Conservation (phyloP, 2,888 invertebrate genomes). For the Minunthozetes semirufus region DNA sequence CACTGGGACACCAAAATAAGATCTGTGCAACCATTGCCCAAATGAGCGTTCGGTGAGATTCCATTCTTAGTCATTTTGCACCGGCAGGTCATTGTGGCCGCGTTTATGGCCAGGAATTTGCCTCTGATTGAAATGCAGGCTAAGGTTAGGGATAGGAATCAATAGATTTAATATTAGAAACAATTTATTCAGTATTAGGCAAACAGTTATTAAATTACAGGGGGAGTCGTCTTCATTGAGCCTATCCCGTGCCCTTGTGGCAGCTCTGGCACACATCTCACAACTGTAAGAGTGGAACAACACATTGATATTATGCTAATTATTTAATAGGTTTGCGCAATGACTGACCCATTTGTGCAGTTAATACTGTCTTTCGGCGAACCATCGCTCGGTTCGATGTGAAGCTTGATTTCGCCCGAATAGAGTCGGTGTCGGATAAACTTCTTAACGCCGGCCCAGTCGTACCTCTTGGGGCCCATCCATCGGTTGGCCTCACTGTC, state of each 20-base stretch:
- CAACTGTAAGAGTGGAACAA: conserved; percentile 12
- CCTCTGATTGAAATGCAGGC: conserved; percentile 58
- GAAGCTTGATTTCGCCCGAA: conserved; percentile 47
- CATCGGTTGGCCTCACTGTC: conserved; percentile 73
- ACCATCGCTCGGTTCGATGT: conserved; percentile 35
- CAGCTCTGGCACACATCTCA: conserved; percentile 33
- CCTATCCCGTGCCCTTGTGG: conserved; percentile 20
- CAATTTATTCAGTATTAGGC: background rate
- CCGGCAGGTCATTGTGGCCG: conserved; percentile 64
- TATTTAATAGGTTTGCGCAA: background rate
- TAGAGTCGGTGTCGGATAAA: conserved; percentile 47
- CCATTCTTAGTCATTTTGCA: conserved; percentile 68
- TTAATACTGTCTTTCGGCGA: conserved; percentile 37
- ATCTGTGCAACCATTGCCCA: conserved; percentile 72
- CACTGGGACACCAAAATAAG: conserved; percentile 67
- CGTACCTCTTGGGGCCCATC: conserved; percentile 78
- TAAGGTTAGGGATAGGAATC: conserved; percentile 34
- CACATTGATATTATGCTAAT: background rate
- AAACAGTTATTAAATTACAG: conserved; percentile 10
- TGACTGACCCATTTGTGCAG: conserved; percentile 32
- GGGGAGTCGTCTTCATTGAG: conserved; percentile 35
- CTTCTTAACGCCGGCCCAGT: conserved; percentile 54
- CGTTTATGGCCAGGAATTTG: conserved; percentile 67
- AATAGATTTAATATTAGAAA: background rate
- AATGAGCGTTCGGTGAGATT: conserved; percentile 67